Percentiles rank a stretch among this genome's conserved stretches.
Conservation (phyloP, 1,140 invertebrate species). For the Alviniconcha marisindica region DNA sequence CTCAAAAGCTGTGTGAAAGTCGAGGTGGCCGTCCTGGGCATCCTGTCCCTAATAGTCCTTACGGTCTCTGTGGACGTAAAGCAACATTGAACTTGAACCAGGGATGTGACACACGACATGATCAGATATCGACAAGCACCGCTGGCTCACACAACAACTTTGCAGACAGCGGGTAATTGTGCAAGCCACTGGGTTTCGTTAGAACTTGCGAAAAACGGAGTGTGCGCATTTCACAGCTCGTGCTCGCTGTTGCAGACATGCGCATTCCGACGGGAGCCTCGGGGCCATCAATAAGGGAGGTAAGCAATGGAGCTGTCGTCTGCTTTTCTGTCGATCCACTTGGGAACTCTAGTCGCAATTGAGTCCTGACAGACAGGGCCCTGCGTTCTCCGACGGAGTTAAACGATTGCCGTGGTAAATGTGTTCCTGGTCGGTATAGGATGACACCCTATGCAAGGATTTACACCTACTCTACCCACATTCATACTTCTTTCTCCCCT, state of each 20-base stretch:
- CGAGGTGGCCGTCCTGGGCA: too few relatives aligned
- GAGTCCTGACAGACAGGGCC: constrained; percentile 21
- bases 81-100: too few relatives aligned
- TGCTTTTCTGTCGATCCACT: constrained; percentile 29
- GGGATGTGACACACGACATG: too few relatives aligned
- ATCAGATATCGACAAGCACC: too few relatives aligned
- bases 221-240: neutral
- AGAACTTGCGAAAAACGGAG: neutral
- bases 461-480: neutral
- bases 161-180: too few relatives aligned
- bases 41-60: too few relatives aligned
- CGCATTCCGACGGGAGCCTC: neutral
- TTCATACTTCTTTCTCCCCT: too few relatives aligned
- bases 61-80: too few relatives aligned
- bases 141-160: too few relatives aligned
- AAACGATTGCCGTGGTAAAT: neutral
- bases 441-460: neutral
- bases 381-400: neutral
- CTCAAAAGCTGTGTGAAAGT: too few relatives aligned
- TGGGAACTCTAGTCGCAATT: constrained; percentile 21
- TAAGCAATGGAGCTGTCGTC: constrained; percentile 25
- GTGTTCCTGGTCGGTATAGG: neutral
- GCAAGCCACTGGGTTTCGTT: too few relatives aligned
- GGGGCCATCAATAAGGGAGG: constrained; percentile 18
- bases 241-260: neutral